Base-by-base conservation (phyloP, 2,888 invertebrate genomes). In the Drosophila greeni region DNA sequence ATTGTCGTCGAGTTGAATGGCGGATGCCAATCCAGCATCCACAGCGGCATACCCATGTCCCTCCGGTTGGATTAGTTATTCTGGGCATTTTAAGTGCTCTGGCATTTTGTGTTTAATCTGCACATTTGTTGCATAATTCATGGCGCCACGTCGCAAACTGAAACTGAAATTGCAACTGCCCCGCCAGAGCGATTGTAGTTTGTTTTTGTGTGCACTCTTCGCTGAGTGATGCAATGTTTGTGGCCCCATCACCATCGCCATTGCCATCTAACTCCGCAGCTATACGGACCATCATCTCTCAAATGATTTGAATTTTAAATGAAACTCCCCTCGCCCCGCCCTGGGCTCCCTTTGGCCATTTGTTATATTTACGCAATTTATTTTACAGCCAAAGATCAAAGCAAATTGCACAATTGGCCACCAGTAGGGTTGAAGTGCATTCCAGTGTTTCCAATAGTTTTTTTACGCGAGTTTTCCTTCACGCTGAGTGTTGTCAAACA, bases 31-130 rank as follows among this genome's bases (percentile, higher is more conserved):
- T 29, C 64, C 12, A 31, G 59, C 26, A 57, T 36, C 31, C 33
- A 16, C n/a, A 43, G 9, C 18, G 6, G 20, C 40, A 40, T 12
- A 8, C 37, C 24, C 11, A 12, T 9, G 14, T 26, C 53, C 37
- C 39, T 56, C 20, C 11, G 14, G 40, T 11, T 43, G 70, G 79
- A 79, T 84, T 84, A 70, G 70, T 69, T 82, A 81, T 81, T 75
- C 70, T 67, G 43, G 49, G 51, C 72, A 64, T 78, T 80, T 82
- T 80, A 84, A 80, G 79, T 78, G 79, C 82, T 84, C 76, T 78
- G 82, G 72, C 40, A 78, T 83, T 79, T 79, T 82, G 76, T 74
- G 82, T 80, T 76, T 84, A 84, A 80, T 84, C 82, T 79, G 84
- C 67, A 78, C 82, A 80, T 74, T 80, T 79, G 66, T 76, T 80